These are phyloP conservation scores for Limnothrissa miodon DNA, from an alignment of 2,113 vertebrate genomes.

Conservation along the genomic window DNA sequence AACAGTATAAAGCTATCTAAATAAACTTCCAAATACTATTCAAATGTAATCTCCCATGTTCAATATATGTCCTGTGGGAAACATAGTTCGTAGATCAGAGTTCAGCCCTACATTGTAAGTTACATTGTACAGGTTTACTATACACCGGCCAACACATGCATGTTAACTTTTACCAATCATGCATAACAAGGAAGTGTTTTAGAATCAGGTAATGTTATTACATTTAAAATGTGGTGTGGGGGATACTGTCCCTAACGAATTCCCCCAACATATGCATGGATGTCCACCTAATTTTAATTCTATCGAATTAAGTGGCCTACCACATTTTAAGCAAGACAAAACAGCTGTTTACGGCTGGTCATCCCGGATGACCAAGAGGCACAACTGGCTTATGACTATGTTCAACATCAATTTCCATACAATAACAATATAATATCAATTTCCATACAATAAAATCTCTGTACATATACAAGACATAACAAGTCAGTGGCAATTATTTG, in stretches of 20 bases:
- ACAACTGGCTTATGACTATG: not conserved
- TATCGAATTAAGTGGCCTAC: not conserved
- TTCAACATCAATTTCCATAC: not conserved
- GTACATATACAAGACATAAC: constrained; percentile 3
- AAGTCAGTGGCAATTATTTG: not conserved
- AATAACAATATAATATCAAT: not conserved
- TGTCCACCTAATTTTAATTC: not conserved
- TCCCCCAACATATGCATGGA: not conserved
- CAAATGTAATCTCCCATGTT: not conserved
- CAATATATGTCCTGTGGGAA: not conserved
- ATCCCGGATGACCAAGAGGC: not conserved
- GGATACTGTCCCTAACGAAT: not conserved
- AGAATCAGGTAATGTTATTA: not conserved
- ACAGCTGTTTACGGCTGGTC: too few species aligned
- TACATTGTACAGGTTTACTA: too few species aligned
- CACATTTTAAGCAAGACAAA: too few species aligned
- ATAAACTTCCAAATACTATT: not conserved
- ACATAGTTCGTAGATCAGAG: not conserved
- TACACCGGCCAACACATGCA: too few species aligned
- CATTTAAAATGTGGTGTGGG: not conserved
- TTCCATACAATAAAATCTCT: not conserved
- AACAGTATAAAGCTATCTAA: too few species aligned
- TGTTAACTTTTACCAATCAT: too few species aligned
- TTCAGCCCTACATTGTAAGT: not conserved
- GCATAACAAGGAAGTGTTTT: not conserved